Base-by-base conservation (phyloP, 2,888 invertebrate species). In the Tricholauxania praeusta region DNA sequence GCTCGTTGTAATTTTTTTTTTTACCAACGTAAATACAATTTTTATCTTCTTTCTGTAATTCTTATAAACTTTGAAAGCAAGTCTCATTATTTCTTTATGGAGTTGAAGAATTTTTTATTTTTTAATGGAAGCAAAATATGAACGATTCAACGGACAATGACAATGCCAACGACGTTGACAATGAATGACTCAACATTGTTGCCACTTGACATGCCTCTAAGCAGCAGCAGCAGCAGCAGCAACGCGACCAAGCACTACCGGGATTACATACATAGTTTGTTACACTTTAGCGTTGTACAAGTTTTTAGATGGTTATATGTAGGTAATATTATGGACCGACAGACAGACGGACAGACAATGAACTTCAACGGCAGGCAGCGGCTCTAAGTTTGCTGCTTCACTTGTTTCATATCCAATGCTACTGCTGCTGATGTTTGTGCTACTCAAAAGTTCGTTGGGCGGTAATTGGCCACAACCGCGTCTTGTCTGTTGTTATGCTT, bases 111-210 rank as follows among this genome's bases (percentile, higher is more conserved):
- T 57, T 39, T 32, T 39, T 39, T 39, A 39, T 39, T 10, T 39
- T 39, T 39, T 39, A 39, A 39, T 39, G 39, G 39, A 39, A 39
- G 7, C 10, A 39, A 39, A 10, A 39, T 39, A 39, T 39, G 10
- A 39, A 39, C 39, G 39, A 39, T 10, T 10, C 39, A 39, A 39
- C 39, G 39, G 39, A 39, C 39, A 39, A 39, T 39, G 39, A 39
- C 39, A 39, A 10, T 10, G 39, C 7, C 7, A 39, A 39, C 57
- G 48, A 63, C 48, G 63, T 63, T 63, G 63, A 63, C 63, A 63
- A 63, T 63, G 39, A 39, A 39, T 39, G 63, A 63, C 63, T 63
- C 63, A 63, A 63, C 63, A 48, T 48, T 47, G 19, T 47, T 47
- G 63, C 47, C 17, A 39, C 19, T 19, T 57, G 57, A 28, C 57